Conservation (phyloP, 2,113 vertebrate genomes). For the Alectura lathami region DNA sequence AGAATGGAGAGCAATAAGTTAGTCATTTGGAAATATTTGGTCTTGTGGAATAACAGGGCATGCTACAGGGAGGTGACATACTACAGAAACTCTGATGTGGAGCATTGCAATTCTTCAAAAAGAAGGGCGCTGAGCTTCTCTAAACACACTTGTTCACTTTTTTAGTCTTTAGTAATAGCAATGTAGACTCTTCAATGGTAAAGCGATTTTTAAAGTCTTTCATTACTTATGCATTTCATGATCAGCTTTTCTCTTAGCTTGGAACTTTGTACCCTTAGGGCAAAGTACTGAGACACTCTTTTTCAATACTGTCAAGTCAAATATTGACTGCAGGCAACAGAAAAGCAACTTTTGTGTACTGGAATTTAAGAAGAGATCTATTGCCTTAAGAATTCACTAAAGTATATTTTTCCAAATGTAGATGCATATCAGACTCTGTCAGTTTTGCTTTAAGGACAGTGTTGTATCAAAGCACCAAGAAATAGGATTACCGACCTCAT, state of each 20-base stretch:
- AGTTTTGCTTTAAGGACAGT: neutral
- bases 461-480: neutral
- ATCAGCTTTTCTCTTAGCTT: neutral
- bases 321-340: neutral
- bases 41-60: neutral
- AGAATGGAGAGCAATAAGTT: neutral
- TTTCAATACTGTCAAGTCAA: neutral
- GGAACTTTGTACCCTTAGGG: neutral
- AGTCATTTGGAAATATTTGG: neutral
- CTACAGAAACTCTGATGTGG: neutral
- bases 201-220: neutral
- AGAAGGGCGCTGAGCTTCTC: rapidly evolving
- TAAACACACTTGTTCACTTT: neutral
- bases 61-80: neutral
- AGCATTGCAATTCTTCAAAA: neutral
- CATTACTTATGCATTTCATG: neutral
- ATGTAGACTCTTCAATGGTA: neutral
- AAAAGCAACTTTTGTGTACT: neutral
- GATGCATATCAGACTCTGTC: neutral
- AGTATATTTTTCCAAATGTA: neutral
- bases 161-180: neutral
- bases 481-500: neutral
- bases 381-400: neutral
- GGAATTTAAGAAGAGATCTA: neutral
- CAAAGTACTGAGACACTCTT: neutral